Base-by-base conservation (phyloP, 2,113 vertebrate species). In the Seriola rivoliana region DNA sequence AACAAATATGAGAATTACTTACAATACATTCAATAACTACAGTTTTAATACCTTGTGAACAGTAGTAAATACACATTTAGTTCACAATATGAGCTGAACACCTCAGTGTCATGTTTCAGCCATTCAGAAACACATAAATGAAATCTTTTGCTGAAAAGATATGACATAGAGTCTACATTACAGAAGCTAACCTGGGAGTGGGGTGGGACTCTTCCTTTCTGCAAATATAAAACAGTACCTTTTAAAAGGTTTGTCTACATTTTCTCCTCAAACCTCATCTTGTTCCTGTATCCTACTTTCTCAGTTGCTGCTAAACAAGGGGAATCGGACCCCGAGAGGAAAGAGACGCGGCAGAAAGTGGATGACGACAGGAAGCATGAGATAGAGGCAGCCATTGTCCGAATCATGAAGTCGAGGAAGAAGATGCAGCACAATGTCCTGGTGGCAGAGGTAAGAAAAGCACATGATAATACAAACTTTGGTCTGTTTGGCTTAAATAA, bases 321-420 rank as follows among this genome's bases (percentile, higher is more conserved):
- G 64, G 98, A 99, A 89, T 97, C 97, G 0, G 98, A 99, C 90
- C 97, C 97, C n/a, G 98, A 99, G 93, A 95, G 97, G 88, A 99
- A 98, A 94, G 98, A 99, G 95, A 99, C 97, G 2, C 96, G 97
- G 82, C 97, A 99, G 94, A 99, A 98, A 94, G 98, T 99, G 85
- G 98, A 99, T n/a, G 97, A 99, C 11, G 98, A 99, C 96, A 95
- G 98, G 93, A 99, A 99, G 91, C 97, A 99, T 71, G 97, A 98
- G 95, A 99, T 99, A 87, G 98, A 99, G 94, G 98, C 98, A 87
- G 98, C 98, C 93, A 99, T 99, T 87, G 98, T 99, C 70, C 96
- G 98, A 88, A 99, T 99, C 94, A 99, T 99, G 98, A 99, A 99
- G 93, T 99, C 97, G 48, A 96, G 97, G 84, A 99, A 99, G 97